Evolutionary conservation across 2,888 invertebrate species (phyloP), one percentile per base, ranked within the genome.

Genomic region (Oxyteleia sp.): DNA sequence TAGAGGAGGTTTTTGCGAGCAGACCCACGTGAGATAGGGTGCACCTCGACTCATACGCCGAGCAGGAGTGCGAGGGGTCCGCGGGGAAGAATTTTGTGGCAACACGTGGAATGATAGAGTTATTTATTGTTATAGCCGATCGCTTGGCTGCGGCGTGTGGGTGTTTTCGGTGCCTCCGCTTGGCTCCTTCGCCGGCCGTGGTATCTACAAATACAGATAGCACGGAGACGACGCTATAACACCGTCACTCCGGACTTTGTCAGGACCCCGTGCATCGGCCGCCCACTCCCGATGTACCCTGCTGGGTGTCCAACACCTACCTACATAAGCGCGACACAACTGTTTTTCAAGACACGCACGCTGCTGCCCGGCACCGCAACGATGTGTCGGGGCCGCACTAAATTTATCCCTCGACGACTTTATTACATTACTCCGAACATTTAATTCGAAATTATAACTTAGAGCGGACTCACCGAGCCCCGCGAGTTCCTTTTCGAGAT

Each of bases 281-380:
- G 91, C 92, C 92, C 91, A 91, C 92, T 91, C 89, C 88, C 82
- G 75, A 82, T 89, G 87, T 89, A 90, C 89, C 92, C 92, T 90
- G 92, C 92, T 92, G 92, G 91, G 92, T 92, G 92, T 92, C 92
- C 92, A 89, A 92, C 92, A 92, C 92, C 92, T 92, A 92, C 92
- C 92, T 90, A 91, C 90, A 90, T 87, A 87, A 86, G 88, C 87
- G 87, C 87, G 88, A 87, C 89, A 89, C 90, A 87, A 90, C 89
- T 86, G 89, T 88, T 88, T 86, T 83, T 84, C 75, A 23, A 68
- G 74, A 55, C 81, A 61, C 43, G 64, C 64, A 80, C 18, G 84
- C 83, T 80, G 83, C 80, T 63, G 71, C 57, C 68, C 71, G 64
- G 41, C 75, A 41, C 78, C 83, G 71, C 85, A 74, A 66, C 78